Conservation (phyloP, 2,888 invertebrate species). For the Drosophila trichaetosa region DNA sequence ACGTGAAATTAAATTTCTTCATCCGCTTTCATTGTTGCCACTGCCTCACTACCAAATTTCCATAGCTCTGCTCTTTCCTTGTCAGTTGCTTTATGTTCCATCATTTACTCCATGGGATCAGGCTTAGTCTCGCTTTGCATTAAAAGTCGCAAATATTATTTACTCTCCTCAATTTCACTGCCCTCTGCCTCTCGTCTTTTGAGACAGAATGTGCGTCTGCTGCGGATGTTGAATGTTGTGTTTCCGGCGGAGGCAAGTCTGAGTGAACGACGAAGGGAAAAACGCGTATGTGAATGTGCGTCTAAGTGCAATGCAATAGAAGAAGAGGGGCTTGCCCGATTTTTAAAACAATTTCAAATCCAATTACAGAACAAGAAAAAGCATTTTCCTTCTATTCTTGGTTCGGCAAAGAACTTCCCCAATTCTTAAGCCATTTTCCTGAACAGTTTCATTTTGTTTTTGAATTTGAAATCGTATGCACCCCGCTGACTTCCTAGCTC, state of each 20-base stretch:
- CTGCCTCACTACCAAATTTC: neutral
- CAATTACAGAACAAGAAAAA: conserved; percentile 74
- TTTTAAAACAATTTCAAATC: conserved; percentile 77
- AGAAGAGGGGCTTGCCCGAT: conserved; percentile 43
- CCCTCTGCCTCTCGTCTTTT: conserved; percentile 2
- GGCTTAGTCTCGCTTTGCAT: conserved; percentile 65
- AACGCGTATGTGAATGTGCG: conserved; percentile 25
- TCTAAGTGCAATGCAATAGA: conserved; percentile 34
- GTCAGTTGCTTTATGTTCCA: conserved; percentile 56
- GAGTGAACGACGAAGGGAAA: neutral
- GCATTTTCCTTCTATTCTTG: conserved; percentile 65
- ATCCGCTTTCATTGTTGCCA: conserved; percentile 68
- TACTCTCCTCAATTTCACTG: conserved; percentile 50
- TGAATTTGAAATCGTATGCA: conserved; percentile 62
- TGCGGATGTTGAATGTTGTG: conserved; percentile 74
- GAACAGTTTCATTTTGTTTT: conserved; percentile 60
- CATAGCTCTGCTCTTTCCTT: neutral
- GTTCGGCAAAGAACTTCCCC: conserved; percentile 19
- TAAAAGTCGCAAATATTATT: conserved; percentile 61
- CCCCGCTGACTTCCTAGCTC: conserved; percentile 44
- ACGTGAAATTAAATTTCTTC: conserved; percentile 83
- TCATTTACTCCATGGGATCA: conserved; percentile 80
- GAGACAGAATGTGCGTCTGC: conserved; percentile 37
- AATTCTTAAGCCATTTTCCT: conserved; percentile 24
- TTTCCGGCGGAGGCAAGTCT: conserved; percentile 47